A percentile compares a stretch with the other conserved stretches of the same genome.
phyloP scores from a whole-genome alignment of 1,140 invertebrate species.

The Archivesica marissinica region DNA sequence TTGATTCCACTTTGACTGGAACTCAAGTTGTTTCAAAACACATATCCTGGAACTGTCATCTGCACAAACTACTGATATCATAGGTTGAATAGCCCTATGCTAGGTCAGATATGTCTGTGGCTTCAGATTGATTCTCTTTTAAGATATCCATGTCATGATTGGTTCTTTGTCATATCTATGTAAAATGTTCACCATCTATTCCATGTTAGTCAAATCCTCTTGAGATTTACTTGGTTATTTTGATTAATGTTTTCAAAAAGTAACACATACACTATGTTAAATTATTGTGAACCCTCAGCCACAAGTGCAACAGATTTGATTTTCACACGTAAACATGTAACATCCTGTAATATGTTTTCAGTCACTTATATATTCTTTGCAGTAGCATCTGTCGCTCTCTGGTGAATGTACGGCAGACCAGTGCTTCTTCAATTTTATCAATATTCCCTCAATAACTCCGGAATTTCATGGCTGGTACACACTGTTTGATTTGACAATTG shows the following conservation, averaged over 20 bases:
- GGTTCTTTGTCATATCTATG: no score
- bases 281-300: background rate
- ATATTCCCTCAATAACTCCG: background rate
- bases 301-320: slow-evolving; percentile 20
- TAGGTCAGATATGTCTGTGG: no score
- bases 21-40: no score
- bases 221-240: background rate
- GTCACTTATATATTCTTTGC: background rate
- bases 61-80: no score
- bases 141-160: no score
- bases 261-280: slow-evolving; percentile 11
- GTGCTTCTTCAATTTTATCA: background rate
- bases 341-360: background rate
- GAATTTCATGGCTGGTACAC: background rate
- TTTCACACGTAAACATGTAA: background rate
- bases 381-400: background rate
- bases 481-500: background rate
- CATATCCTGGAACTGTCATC: no score
- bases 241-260: background rate
- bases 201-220: no score
- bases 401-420: background rate
- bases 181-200: no score
- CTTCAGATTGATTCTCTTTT: no score
- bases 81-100: no score
- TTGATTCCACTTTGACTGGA: no score